Evolutionary conservation across 2,113 vertebrate genomes (phyloP).

Genomic region (Neofelis nebulosa): DNA sequence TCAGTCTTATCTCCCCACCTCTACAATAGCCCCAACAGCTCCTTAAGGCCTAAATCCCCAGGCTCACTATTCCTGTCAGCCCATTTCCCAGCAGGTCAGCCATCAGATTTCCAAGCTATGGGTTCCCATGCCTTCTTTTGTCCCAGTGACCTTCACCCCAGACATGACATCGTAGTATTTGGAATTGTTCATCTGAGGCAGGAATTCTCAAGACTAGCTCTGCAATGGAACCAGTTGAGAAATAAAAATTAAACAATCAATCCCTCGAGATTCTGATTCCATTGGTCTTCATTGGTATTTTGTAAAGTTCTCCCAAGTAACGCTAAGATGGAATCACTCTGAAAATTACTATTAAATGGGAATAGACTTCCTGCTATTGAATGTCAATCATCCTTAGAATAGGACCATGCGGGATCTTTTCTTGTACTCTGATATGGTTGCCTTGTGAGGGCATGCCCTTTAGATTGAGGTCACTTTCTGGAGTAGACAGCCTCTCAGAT

Average conservation of each 20-base stretch:
- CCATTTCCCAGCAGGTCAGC: not conserved
- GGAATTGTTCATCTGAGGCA: not conserved
- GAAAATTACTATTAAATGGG: not conserved
- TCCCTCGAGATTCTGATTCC: not conserved
- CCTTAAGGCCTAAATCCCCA: not conserved
- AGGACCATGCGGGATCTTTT: not conserved
- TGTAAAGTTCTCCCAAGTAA: not conserved
- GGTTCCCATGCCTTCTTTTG: not conserved
- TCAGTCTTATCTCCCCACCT: not conserved
- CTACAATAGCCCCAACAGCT: not conserved
- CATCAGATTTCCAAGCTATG: not conserved
- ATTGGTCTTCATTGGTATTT: not conserved
- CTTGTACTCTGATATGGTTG: not conserved
- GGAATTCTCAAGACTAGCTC: not conserved
- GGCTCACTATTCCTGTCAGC: not conserved
- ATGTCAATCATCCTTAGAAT: not conserved
- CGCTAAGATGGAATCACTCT: not conserved
- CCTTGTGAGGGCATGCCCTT: not conserved
- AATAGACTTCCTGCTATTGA: not conserved
- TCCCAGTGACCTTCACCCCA: not conserved
- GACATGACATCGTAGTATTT: not conserved
- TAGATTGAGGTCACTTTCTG: not conserved
- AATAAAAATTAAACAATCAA: not conserved
- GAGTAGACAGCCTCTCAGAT: not conserved
- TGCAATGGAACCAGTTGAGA: not conserved